Percentiles rank a stretch among this genome's conserved stretches.
These are phyloP conservation scores for Lucifuga dentata DNA, from an alignment of 2,113 vertebrate genomes.

Conservation along the genomic window DNA sequence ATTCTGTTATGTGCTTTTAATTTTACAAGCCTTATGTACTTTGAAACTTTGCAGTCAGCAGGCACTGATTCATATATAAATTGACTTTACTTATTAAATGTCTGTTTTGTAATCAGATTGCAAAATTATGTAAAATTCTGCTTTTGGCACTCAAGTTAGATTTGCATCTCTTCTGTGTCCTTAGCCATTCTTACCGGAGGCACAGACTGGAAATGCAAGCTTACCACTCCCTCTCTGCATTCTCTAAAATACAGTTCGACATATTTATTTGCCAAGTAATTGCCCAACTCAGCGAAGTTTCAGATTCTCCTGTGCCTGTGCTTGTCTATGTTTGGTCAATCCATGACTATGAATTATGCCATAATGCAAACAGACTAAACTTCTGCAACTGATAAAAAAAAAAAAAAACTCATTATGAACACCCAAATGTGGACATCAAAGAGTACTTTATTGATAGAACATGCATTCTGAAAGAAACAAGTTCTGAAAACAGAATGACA, in stretches of 20 bases:
- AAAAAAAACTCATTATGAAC: constrained; percentile 1
- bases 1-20: too few relatives aligned
- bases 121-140: too few relatives aligned
- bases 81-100: too few relatives aligned
- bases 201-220: neutral
- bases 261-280: neutral
- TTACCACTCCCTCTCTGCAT: neutral
- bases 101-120: too few relatives aligned
- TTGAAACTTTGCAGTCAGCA: too few relatives aligned
- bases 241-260: neutral
- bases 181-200: neutral
- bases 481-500: too few relatives aligned
- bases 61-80: too few relatives aligned
- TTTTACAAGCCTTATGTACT: too few relatives aligned
- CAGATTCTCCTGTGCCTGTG: neutral
- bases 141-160: too few relatives aligned
- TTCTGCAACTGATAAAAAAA: neutral
- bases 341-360: too few relatives aligned
- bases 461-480: neutral
- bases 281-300: neutral
- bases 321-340: neutral
- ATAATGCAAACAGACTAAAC: too few relatives aligned
- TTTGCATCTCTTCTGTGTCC: neutral
- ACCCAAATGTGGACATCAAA: neutral
- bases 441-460: neutral